These are phyloP conservation scores for Sebastolobus alascanus DNA, from an alignment of 2,797 vertebrate species.

Conservation along the genomic window DNA sequence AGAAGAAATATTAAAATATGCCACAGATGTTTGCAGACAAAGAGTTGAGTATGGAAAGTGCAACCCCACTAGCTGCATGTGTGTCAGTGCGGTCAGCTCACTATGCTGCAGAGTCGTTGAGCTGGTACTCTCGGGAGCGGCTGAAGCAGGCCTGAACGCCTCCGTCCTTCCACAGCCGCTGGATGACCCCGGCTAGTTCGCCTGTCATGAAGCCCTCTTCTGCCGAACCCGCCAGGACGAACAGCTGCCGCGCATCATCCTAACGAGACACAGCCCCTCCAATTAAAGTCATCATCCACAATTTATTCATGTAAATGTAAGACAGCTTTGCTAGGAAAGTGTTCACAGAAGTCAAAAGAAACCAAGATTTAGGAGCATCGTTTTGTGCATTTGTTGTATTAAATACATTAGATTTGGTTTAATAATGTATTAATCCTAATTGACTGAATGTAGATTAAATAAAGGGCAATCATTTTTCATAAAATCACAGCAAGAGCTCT, in stretches of 20 bases:
- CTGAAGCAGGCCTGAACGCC: constrained; percentile 97
- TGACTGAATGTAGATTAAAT: neutral
- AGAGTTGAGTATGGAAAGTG: neutral
- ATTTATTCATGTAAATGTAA: neutral
- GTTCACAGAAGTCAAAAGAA: neutral
- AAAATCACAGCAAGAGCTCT: neutral
- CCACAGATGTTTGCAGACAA: neutral
- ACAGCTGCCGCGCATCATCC: constrained; percentile 98
- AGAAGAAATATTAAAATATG: neutral
- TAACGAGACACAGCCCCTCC: constrained; percentile 58
- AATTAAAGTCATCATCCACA: neutral
- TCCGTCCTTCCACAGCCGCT: constrained; percentile 95
- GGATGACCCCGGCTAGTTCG: constrained; percentile 95
- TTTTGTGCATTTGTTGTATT: neutral
- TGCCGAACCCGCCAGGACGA: constrained; percentile 94
- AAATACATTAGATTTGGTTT: neutral
- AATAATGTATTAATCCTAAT: neutral
- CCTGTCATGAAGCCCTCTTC: constrained; percentile 98
- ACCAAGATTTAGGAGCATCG: neutral
- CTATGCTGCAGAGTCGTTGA: constrained; percentile 99
- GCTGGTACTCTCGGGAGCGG: constrained; percentile 98
- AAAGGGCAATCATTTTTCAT: neutral
- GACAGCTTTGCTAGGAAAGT: neutral
- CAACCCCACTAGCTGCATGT: neutral
- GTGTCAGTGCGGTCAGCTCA: constrained; percentile 82